A percentile compares a stretch with the other conserved stretches of the same genome.
These are phyloP conservation scores for Bombylius discolor DNA, from an alignment of 2,888 invertebrate genomes.

Conservation along the genomic window DNA sequence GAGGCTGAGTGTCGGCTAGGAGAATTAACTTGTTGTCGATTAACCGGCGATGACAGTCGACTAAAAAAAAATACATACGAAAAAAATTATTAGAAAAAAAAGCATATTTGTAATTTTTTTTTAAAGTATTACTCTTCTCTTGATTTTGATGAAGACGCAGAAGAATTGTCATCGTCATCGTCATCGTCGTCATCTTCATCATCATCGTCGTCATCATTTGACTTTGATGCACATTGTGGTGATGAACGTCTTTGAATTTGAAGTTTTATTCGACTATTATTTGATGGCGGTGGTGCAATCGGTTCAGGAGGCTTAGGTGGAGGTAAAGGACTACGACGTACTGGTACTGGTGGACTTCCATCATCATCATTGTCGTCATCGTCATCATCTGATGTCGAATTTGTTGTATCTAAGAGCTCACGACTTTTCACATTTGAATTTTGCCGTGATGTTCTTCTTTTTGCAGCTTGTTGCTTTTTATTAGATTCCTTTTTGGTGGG, in stretches of 20 bases:
- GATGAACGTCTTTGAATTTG: constrained; percentile 6
- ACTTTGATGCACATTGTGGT: constrained; percentile 14
- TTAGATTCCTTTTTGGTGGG: constrained; percentile 2
- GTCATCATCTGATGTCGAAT: constrained; percentile 18
- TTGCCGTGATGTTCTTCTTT: constrained; percentile 19
- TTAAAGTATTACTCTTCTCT: constrained; percentile 15
- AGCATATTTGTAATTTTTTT: background rate
- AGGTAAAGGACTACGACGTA: constrained; percentile 20
- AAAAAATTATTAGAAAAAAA: background rate
- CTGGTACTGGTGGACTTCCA: background rate
- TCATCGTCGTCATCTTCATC: constrained; percentile 12
- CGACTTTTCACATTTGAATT: constrained; percentile 23
- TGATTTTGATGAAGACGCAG: constrained; percentile 18
- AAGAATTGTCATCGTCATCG: constrained; percentile 16
- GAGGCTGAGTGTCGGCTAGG: constrained; percentile 14
- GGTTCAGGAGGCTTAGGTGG: constrained; percentile 22
- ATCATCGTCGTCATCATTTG: constrained; percentile 13
- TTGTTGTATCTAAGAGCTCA: constrained; percentile 20
- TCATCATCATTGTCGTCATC: constrained; percentile 25
- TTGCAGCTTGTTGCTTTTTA: constrained; percentile 16
- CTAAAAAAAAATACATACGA: constrained; percentile 4
- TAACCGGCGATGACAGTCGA: constrained; percentile 11
- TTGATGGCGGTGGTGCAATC: constrained; percentile 5
- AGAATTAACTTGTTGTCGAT: constrained; percentile 1
- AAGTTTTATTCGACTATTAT: constrained; percentile 6